These are phyloP conservation scores for Melanerpes formicivorus DNA, from an alignment of 2,113 vertebrate genomes.

Conservation along the genomic window DNA sequence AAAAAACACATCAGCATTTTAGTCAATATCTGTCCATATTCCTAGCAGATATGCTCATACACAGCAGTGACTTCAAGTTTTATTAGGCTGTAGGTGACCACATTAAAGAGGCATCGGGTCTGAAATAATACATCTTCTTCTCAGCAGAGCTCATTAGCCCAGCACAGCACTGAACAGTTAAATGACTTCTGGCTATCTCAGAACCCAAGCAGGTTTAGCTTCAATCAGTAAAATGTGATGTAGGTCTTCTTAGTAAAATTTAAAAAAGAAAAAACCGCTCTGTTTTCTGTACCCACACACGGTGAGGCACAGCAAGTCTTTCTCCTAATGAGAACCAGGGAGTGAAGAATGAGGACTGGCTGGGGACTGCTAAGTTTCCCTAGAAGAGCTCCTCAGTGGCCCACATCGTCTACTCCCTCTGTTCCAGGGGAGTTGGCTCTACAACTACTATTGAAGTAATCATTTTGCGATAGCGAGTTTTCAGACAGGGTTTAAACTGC, in stretches of 20 bases:
- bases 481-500: neutral
- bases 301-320: neutral
- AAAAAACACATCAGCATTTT: neutral
- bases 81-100: neutral
- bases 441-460: neutral
- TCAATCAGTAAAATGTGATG: neutral
- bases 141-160: neutral
- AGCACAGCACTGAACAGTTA: neutral
- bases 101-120: neutral
- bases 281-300: neutral
- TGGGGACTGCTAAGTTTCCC: neutral
- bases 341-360: neutral
- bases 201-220: neutral
- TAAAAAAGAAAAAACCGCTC: neutral
- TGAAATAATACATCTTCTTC: neutral
- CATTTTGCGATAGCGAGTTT: neutral
- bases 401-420: neutral
- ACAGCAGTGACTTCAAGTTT: neutral
- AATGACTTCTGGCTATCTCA: neutral
- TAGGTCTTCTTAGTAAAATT: neutral
- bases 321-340: neutral
- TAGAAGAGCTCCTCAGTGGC: neutral
- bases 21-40: neutral
- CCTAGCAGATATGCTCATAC: neutral
- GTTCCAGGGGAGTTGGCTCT: neutral